Percentiles rank a stretch among this genome's conserved stretches.
Conservation (phyloP, 1,140 invertebrate species). For the Ips nitidus region DNA sequence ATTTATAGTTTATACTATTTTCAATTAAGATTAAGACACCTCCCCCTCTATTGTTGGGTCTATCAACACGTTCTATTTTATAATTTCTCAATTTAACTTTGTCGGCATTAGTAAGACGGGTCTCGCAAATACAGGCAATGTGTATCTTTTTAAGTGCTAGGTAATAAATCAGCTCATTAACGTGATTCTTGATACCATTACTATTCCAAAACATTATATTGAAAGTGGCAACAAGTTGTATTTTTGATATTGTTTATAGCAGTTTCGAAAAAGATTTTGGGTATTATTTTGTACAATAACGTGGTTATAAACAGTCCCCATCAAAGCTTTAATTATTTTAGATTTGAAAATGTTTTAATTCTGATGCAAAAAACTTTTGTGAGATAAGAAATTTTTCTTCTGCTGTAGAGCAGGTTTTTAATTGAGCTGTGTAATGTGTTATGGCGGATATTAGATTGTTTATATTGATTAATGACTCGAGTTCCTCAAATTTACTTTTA, state of each 20-base stretch:
- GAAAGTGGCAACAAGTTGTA: neutral
- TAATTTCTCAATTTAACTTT: neutral
- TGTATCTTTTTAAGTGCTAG: neutral
- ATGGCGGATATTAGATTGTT: neutral
- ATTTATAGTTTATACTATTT: neutral
- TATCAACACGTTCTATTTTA: neutral
- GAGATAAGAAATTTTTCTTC: neutral
- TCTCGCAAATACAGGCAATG: neutral
- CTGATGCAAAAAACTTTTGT: neutral
- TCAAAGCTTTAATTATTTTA: neutral
- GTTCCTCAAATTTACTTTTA: too few relatives aligned
- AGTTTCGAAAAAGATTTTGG: neutral
- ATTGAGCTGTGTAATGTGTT: neutral
- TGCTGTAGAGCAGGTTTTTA: neutral
- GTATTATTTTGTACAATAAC: neutral
- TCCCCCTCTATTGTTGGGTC: neutral
- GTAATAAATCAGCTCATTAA: constrained; percentile 1
- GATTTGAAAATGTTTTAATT: neutral
- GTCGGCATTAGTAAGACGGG: neutral
- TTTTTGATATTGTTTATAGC: neutral
- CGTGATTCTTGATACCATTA: neutral
- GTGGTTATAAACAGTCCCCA: neutral
- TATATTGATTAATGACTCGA: too few relatives aligned
- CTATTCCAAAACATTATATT: neutral
- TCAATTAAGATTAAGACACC: neutral